Evolutionary conservation across 1,140 invertebrate species (phyloP).

Genomic region (Lucilia cuprina): DNA sequence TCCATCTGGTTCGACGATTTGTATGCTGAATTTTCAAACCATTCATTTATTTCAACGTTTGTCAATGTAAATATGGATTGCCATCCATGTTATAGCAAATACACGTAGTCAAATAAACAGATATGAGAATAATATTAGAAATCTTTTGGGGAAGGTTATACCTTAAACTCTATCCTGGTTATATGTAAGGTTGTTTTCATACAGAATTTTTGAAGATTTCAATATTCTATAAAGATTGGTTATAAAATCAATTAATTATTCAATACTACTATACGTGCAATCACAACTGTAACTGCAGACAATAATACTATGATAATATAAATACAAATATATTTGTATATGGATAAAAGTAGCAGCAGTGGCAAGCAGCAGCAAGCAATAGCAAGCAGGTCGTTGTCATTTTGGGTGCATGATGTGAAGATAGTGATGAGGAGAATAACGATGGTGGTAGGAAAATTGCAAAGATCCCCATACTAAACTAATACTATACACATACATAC

Average conservation of each 20-base stretch:
- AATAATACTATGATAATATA: background rate
- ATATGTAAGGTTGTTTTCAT: too few species aligned
- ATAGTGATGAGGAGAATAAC: background rate
- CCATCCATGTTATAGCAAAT: background rate
- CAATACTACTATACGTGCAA: background rate
- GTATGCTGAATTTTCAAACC: constrained; percentile 44
- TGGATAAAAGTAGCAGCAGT: background rate
- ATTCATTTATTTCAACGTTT: constrained; percentile 39
- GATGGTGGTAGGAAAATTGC: background rate
- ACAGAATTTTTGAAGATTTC: too few species aligned
- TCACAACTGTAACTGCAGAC: background rate
- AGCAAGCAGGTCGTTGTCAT: constrained; percentile 8
- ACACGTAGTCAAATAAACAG: background rate
- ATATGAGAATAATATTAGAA: background rate
- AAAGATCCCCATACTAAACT: background rate
- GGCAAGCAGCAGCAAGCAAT: background rate
- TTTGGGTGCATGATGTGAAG: background rate
- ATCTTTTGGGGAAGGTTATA: too few species aligned
- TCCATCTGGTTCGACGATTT: constrained; percentile 43
- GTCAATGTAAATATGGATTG: constrained; percentile 13
- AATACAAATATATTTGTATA: background rate
- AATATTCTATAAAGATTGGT: too few species aligned
- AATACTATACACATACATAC: too few species aligned
- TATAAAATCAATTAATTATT: background rate
- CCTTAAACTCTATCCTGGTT: too few species aligned